phyloP scores from a whole-genome alignment of 2,888 invertebrate species.

The Megamerina dolium region DNA sequence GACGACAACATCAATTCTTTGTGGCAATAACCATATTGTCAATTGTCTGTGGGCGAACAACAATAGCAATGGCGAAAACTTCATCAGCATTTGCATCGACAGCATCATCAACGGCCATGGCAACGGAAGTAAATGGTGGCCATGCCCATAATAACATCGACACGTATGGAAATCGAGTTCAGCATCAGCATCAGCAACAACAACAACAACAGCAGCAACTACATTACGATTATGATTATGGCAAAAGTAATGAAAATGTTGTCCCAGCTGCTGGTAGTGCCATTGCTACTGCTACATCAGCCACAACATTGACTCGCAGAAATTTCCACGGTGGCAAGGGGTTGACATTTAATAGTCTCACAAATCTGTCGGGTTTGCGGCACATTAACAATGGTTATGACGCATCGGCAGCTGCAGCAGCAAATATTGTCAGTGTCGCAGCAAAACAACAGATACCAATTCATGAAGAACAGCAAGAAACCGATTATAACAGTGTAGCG shows the following conservation, averaged over 20 bases:
- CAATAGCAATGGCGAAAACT: conserved; percentile 12
- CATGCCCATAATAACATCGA: conserved; percentile 28
- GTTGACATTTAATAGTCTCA: conserved; percentile 34
- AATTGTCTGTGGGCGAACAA: conserved; percentile 27
- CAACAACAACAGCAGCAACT: conserved; percentile 12
- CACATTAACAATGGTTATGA: conserved; percentile 38
- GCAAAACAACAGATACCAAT: conserved; percentile 33
- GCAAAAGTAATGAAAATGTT: conserved; percentile 10
- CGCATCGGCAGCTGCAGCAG: conserved; percentile 25
- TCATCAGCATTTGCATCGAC: conserved; percentile 11
- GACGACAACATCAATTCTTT: conserved; percentile 32
- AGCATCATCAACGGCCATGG: conserved; percentile 13
- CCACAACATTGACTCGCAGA: conserved; percentile 6
- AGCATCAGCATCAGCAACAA: conserved; percentile 17
- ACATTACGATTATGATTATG: conserved; percentile 18
- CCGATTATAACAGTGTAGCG: conserved; percentile 26
- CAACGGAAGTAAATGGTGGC: conserved; percentile 23
- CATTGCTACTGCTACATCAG: background rate
- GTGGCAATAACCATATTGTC: conserved; percentile 28
- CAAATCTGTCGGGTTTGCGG: conserved; percentile 34
- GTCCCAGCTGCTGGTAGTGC: conserved; percentile 1
- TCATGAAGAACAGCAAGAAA: conserved; percentile 42
- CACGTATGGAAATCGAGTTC: conserved; percentile 30
- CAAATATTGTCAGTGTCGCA: background rate
- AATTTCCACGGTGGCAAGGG: conserved; percentile 3